phyloP scores from a whole-genome alignment of 2,113 vertebrate species.

The Nothocercus nigrocapillus region DNA sequence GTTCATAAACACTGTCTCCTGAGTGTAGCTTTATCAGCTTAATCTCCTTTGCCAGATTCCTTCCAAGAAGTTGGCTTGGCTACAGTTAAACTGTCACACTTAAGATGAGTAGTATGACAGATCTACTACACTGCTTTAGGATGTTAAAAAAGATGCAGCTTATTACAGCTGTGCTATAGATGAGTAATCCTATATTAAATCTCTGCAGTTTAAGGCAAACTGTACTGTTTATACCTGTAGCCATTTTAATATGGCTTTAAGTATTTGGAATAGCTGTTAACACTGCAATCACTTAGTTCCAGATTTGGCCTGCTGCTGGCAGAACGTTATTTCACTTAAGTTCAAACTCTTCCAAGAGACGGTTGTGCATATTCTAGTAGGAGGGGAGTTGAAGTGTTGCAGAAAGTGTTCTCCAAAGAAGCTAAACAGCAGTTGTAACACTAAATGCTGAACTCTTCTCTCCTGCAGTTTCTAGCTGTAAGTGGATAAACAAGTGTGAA shows the following conservation, averaged over 20 bases:
- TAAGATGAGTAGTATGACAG: neutral
- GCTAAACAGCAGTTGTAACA: slow-evolving; percentile 1
- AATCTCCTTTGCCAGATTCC: neutral
- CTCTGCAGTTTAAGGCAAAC: neutral
- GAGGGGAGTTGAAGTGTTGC: neutral
- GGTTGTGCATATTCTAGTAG: neutral
- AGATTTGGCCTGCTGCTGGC: neutral
- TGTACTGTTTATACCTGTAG: neutral
- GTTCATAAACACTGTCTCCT: neutral
- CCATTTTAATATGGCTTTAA: neutral
- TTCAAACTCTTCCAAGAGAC: neutral
- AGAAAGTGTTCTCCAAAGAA: neutral
- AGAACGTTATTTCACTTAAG: neutral
- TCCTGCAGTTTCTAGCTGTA: slow-evolving; percentile 13
- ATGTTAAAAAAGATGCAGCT: neutral
- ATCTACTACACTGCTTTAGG: neutral
- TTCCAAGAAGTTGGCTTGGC: neutral
- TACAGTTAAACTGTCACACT: neutral
- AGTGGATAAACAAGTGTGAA: slow-evolving; percentile 25
- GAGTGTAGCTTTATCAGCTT: neutral
- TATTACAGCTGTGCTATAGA: neutral
- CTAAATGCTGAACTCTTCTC: slow-evolving; percentile 30
- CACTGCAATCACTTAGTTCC: neutral
- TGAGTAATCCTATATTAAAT: neutral
- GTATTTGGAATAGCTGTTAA: neutral